Percentiles rank a stretch among this genome's conserved stretches.
Evolutionary conservation across 1,140 invertebrate genomes (phyloP).

Genomic region (Coptotermes formosanus): DNA sequence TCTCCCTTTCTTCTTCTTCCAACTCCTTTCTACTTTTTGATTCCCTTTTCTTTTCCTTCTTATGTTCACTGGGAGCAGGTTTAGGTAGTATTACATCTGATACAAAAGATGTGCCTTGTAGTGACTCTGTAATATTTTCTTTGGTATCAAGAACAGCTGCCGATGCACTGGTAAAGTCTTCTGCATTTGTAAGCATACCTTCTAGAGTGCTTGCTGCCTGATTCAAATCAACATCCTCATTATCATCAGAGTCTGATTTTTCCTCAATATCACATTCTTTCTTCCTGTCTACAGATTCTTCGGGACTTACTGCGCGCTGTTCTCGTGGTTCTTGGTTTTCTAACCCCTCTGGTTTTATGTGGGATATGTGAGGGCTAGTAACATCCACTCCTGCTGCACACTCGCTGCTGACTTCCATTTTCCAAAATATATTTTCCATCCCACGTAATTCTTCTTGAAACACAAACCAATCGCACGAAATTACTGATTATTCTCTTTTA

Average conservation of each 20-base stretch:
- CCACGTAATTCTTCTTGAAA: too few species aligned
- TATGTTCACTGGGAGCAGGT: not conserved
- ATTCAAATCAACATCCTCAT: not conserved
- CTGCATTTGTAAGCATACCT: constrained; percentile 28
- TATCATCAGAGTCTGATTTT: constrained; percentile 28
- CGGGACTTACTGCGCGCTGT: not conserved
- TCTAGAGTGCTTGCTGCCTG: constrained; percentile 30
- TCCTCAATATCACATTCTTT: constrained; percentile 8
- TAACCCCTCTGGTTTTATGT: too few species aligned
- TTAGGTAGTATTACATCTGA: constrained; percentile 24
- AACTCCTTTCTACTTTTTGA: constrained; percentile 77
- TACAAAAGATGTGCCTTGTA: not conserved
- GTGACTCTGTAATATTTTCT: not conserved
- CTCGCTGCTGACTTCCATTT: too few species aligned
- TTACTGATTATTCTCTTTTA: too few species aligned
- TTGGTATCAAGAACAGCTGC: not conserved
- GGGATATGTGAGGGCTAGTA: too few species aligned
- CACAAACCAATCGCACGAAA: too few species aligned
- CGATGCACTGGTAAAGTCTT: not conserved
- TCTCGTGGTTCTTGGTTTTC: too few species aligned
- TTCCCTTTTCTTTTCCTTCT: constrained; percentile 59
- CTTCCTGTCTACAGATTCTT: constrained; percentile 8
- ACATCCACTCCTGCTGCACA: too few species aligned
- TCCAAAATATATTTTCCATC: too few species aligned
- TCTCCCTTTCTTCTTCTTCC: constrained; percentile 87